phyloP scores from a whole-genome alignment of 2,797 vertebrate genomes.

The Crocodylus rhombifer region DNA sequence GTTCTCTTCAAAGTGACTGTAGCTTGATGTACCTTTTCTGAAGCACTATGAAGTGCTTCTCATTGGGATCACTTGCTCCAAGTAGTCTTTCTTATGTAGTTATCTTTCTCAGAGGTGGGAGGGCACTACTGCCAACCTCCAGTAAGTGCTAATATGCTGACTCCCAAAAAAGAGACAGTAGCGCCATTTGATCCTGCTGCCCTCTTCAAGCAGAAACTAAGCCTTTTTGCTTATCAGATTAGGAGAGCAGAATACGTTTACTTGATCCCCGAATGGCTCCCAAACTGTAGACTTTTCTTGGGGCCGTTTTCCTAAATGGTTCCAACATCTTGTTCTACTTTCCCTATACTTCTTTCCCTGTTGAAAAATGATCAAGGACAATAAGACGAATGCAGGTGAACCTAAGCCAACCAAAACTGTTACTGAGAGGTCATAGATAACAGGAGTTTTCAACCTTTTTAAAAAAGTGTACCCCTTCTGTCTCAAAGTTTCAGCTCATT shows the following conservation, averaged over 20 bases:
- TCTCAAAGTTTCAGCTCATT: too few relatives aligned
- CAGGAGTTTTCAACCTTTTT: too few relatives aligned
- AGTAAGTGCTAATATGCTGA: background rate
- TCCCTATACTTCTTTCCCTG: background rate
- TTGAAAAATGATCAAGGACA: background rate
- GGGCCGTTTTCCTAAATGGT: background rate
- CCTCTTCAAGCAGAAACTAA: constrained; percentile 12
- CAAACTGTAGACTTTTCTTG: constrained; percentile 15
- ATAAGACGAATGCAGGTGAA: background rate
- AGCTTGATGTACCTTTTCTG: too few relatives aligned
- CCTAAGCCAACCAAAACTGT: background rate
- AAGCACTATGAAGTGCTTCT: background rate
- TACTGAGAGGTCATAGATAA: background rate
- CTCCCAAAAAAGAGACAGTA: constrained; percentile 1
- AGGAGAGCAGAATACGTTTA: constrained; percentile 16
- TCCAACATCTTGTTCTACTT: background rate
- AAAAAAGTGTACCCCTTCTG: too few relatives aligned
- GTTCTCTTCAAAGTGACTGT: background rate
- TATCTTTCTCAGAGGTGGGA: background rate
- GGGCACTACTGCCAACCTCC: background rate
- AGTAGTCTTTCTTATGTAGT: background rate
- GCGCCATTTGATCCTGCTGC: background rate
- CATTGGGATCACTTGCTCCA: background rate
- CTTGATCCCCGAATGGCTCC: background rate
- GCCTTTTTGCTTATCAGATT: constrained; percentile 33